A percentile compares a stretch with the other conserved stretches of the same genome.
Evolutionary conservation across 1,140 invertebrate genomes (phyloP).

Genomic region (Trachymyrmex cornetzi): DNA sequence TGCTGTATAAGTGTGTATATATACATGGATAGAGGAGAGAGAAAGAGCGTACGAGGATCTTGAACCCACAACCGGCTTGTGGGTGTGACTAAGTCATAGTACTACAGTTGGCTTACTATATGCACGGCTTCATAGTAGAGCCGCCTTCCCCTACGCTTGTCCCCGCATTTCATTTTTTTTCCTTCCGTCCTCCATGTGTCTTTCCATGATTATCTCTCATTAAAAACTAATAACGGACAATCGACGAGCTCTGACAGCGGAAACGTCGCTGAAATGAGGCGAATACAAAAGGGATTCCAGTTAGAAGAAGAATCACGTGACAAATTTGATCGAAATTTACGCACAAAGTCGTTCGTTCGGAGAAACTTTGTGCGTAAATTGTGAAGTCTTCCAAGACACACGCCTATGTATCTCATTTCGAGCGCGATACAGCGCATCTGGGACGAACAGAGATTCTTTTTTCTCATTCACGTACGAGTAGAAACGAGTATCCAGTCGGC

Average conservation of each 20-base stretch:
- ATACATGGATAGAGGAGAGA: neutral
- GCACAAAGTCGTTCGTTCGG: too few relatives aligned
- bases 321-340: neutral
- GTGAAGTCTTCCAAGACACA: neutral
- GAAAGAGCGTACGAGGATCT: constrained; percentile 79
- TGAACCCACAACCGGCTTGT: constrained; percentile 85
- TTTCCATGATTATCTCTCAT: neutral
- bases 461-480: too few relatives aligned
- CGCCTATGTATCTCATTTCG: neutral
- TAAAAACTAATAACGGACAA: constrained; percentile 31
- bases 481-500: neutral
- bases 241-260: neutral
- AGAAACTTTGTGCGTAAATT: neutral
- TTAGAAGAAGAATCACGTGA: neutral
- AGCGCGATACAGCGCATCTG: neutral
- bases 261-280: neutral
- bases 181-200: neutral
- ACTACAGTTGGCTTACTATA: constrained; percentile 86
- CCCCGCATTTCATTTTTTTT: neutral
- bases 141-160: neutral
- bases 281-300: neutral
- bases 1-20: constrained; percentile 46
- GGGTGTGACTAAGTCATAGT: constrained; percentile 86
- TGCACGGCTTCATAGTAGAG: constrained; percentile 80
- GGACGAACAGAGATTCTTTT: neutral